Base-by-base conservation (phyloP, 2,888 invertebrate species). In the Gnatocerus cornutus region DNA sequence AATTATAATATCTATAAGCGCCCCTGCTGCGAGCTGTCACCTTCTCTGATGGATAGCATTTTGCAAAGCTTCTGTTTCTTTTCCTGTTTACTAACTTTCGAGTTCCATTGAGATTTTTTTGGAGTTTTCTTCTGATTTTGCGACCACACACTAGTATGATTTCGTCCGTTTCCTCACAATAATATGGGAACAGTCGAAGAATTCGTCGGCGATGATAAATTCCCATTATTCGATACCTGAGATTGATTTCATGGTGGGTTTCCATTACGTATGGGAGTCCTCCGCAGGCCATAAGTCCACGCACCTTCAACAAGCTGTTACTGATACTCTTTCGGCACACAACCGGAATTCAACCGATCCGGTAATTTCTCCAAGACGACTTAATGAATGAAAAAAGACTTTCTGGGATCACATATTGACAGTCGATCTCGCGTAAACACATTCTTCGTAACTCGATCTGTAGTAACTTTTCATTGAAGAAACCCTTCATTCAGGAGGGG, bases 401-500 rank as follows among this genome's bases (percentile, higher is more conserved):
- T 9, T 7, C 33, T n/a, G 33, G n/a, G 33, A 33, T 33, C 33
- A n/a, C n/a, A n/a, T n/a, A n/a, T n/a, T n/a, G 33, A 33, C 33
- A 50, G 9, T 21, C 10, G 50, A 50, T 27, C 14, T 27, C 10
- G 29, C 16, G 50, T 29, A 50, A 50, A 29, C 30, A 29, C 50
- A 56, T 63, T 63, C 56, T 16, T 27, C 30, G 69, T 53, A 69
- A 69, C 27, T n/a, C 45, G 65, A 65, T 52, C 14, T 37, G 7
- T 14, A 46, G 39, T 56, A 39, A 12, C 43, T 55, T 55, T 48
- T 63, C 61, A 50, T 66, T 55, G 55, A 50, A 16, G 80, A 80
- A 80, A 77, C 80, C 80, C 80, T 80, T 78, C 79, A 77, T 79
- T 76, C 75, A 76, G 74, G 76, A 73, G 77, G 73, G 72, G 74